Conservation (phyloP, 2,797 vertebrate genomes). For the Anableps anableps region DNA sequence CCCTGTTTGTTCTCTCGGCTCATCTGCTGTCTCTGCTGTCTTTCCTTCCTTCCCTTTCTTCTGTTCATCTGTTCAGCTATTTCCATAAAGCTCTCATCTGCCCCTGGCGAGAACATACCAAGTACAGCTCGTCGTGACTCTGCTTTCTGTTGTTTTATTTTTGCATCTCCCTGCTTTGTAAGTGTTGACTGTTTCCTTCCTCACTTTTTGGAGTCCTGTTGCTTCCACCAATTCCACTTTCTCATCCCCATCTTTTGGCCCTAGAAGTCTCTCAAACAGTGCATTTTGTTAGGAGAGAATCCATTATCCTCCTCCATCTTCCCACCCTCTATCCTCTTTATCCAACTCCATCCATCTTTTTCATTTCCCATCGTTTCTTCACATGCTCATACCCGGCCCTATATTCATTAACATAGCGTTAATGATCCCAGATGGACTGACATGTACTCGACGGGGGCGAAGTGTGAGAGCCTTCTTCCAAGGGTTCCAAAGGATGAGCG, state of each 20-base stretch:
- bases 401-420: conserved; percentile 80
- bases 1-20: conserved; percentile 65
- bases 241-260: conserved; percentile 6
- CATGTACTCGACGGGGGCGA: conserved; percentile 77
- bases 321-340: conserved; percentile 52
- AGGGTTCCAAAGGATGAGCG: conserved; percentile 65
- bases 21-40: conserved; percentile 76
- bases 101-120: conserved; percentile 34
- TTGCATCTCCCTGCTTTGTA: conserved; percentile 20
- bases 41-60: conserved; percentile 58
- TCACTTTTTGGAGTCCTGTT: conserved; percentile 27
- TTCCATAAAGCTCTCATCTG: conserved; percentile 53
- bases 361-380: conserved; percentile 47
- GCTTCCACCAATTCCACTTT: conserved; percentile 24
- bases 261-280: conserved; percentile 52
- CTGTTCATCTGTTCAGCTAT: conserved; percentile 73
- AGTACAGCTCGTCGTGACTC: conserved; percentile 32
- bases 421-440: conserved; percentile 83
- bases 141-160: conserved; percentile 39
- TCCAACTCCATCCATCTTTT: conserved; percentile 30
- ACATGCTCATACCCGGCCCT: conserved; percentile 63
- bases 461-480: conserved; percentile 73
- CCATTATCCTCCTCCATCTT: conserved; percentile 65
- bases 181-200: conserved; percentile 25
- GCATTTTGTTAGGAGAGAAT: conserved; percentile 63